A percentile compares a stretch with the other conserved stretches of the same genome.
Conservation (phyloP, 2,888 invertebrate species). For the Dolichopus griseipennis region DNA sequence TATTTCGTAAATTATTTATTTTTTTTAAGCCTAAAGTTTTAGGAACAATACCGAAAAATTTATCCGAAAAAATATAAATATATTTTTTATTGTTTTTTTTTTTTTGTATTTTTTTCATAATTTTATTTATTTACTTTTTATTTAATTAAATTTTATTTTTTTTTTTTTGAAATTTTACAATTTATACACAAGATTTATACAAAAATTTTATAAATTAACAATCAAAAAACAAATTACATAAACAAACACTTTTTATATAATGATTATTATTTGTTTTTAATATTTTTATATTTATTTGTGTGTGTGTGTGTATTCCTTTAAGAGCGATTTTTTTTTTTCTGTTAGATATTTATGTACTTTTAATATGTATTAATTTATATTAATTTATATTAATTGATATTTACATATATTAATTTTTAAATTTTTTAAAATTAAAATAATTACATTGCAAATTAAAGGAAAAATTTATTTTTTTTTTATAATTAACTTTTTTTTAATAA, state of each 20-base stretch:
- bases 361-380: constrained; percentile 21
- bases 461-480: too few relatives aligned
- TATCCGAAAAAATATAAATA: constrained; percentile 25
- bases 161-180: constrained; percentile 2
- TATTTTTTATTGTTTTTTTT: constrained; percentile 20
- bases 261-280: not conserved
- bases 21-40: constrained; percentile 32
- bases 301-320: constrained; percentile 20
- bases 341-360: constrained; percentile 15
- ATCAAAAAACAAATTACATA: not conserved
- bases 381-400: not conserved
- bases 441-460: too few relatives aligned
- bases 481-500: too few relatives aligned
- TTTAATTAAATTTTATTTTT: not conserved
- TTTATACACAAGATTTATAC: not conserved
- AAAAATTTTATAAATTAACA: not conserved
- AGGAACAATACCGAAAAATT: constrained; percentile 42
- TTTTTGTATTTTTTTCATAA: constrained; percentile 8
- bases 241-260: not conserved
- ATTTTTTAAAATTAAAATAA: not conserved
- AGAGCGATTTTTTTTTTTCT: constrained; percentile 16
- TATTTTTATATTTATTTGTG: constrained; percentile 22
- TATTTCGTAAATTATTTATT: constrained; percentile 25
- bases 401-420: not conserved
- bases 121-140: constrained; percentile 15